Conservation (phyloP, 2,113 vertebrate genomes). For the Nothocercus julius region DNA sequence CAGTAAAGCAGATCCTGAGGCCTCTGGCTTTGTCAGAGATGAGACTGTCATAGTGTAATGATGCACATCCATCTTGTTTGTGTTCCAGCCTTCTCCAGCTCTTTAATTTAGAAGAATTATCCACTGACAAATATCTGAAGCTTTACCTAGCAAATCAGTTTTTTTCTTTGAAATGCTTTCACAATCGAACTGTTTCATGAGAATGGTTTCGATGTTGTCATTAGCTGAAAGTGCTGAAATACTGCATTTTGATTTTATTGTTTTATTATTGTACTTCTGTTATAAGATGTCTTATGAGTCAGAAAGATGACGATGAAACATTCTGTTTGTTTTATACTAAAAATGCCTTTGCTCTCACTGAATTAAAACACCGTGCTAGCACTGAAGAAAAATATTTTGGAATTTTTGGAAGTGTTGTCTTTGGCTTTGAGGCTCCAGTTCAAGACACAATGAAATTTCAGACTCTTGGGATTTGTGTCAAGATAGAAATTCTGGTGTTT, state of each 20-base stretch:
- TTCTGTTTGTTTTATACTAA: conserved; percentile 1
- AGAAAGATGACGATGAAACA: neutral
- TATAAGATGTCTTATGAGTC: neutral
- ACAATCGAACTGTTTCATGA: neutral
- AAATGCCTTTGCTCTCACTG: neutral
- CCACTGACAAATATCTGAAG: neutral
- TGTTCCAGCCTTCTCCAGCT: neutral
- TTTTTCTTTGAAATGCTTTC: neutral
- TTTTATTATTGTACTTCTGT: neutral
- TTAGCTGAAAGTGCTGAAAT: conserved; percentile 18
- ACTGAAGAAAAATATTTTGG: neutral
- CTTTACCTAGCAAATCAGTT: neutral
- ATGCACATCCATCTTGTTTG: neutral
- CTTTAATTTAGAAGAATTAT: conserved; percentile 9
- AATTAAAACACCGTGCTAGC: conserved; percentile 5
- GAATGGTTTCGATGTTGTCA: fast-evolving
- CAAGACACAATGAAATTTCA: conserved; percentile 8
- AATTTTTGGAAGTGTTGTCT: conserved; percentile 16
- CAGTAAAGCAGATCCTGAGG: neutral
- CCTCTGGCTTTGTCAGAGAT: neutral
- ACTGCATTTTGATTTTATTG: neutral
- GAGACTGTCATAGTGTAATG: neutral
- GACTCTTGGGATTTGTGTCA: neutral
- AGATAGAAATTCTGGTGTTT: neutral
- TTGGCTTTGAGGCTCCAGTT: neutral